Percentiles rank a stretch among this genome's conserved stretches.
Evolutionary conservation across 2,113 vertebrate genomes (phyloP).

Genomic region (Reinhardtius hippoglossoides): DNA sequence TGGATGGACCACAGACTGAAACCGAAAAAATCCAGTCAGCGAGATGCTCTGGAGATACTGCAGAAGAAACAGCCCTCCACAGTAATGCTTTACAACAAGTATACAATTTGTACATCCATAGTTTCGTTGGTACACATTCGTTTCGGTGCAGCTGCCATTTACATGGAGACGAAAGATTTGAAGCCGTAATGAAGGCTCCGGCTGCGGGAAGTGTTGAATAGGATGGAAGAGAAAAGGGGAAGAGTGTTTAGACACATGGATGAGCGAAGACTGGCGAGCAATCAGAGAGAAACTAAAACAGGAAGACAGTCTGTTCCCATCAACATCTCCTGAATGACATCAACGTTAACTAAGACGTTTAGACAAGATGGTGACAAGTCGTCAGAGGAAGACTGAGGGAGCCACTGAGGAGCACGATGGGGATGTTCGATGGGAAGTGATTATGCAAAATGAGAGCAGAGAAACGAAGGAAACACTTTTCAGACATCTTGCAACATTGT

Average conservation of each 20-base stretch:
- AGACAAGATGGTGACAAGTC: constrained; percentile 71
- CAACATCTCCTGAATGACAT: constrained; percentile 65
- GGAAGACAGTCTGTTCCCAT: constrained; percentile 70
- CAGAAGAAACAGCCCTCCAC: constrained; percentile 15
- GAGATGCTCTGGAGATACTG: constrained; percentile 19
- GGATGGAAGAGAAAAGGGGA: constrained; percentile 27
- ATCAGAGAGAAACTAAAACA: constrained; percentile 77
- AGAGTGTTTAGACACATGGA: constrained; percentile 70
- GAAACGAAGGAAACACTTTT: constrained; percentile 16
- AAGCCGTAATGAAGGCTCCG: constrained; percentile 12
- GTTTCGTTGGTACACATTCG: constrained; percentile 28
- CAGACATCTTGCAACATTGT: constrained; percentile 27
- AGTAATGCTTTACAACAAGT: constrained; percentile 5
- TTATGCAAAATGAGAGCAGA: constrained; percentile 47
- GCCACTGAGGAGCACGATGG: constrained; percentile 36
- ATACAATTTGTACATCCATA: not conserved
- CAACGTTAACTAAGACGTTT: constrained; percentile 56
- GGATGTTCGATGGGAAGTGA: constrained; percentile 41
- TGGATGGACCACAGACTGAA: constrained; percentile 24
- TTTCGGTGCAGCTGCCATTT: constrained; percentile 30
- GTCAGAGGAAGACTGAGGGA: constrained; percentile 45
- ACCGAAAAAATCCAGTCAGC: constrained; percentile 23
- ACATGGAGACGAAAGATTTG: constrained; percentile 17
- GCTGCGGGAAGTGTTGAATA: constrained; percentile 16
- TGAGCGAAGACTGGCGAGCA: constrained; percentile 70